Conservation (phyloP, 2,888 invertebrate genomes). For the Drosophila prolongata region DNA sequence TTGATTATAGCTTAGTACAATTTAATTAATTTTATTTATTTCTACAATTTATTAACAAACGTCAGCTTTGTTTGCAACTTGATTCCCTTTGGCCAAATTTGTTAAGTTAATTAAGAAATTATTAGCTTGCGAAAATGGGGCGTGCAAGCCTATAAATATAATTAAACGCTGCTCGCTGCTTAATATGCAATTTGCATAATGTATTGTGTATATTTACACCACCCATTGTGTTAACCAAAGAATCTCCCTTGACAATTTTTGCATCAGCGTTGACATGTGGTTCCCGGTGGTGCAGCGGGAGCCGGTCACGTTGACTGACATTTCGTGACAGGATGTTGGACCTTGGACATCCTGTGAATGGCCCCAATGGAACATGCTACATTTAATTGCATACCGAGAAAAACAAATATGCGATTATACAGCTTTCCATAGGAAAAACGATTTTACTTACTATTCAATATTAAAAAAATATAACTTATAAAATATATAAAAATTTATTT, state of each 20-base stretch:
- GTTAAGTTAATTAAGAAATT: conserved; percentile 29
- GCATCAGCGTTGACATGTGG: conserved; percentile 33
- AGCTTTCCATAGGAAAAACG: too few relatives aligned
- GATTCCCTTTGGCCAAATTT: conserved; percentile 8
- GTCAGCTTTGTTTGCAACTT: too few relatives aligned
- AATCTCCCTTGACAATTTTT: conserved; percentile 33
- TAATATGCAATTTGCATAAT: conserved; percentile 43
- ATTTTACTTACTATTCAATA: too few relatives aligned
- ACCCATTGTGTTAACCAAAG: conserved; percentile 3
- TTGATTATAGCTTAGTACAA: not conserved
- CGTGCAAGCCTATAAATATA: conserved; percentile 27
- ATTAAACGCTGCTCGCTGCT: conserved; percentile 30
- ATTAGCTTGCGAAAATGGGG: conserved; percentile 25
- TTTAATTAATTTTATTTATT: conserved; percentile 3
- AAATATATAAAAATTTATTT: too few relatives aligned
- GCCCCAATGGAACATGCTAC: conserved; percentile 9
- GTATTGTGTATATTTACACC: conserved; percentile 4
- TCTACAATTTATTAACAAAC: not conserved
- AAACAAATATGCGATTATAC: not conserved
- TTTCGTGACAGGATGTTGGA: conserved; percentile 27
- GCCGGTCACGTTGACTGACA: conserved; percentile 33
- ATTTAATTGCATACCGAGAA: conserved; percentile 14
- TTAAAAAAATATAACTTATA: too few relatives aligned
- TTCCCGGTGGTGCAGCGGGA: conserved; percentile 27
- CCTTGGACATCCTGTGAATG: conserved; percentile 11